A percentile compares a stretch with the other conserved stretches of the same genome.
Evolutionary conservation across 2,113 vertebrate species (phyloP).

Genomic region (Mesembrinibis cayennensis): DNA sequence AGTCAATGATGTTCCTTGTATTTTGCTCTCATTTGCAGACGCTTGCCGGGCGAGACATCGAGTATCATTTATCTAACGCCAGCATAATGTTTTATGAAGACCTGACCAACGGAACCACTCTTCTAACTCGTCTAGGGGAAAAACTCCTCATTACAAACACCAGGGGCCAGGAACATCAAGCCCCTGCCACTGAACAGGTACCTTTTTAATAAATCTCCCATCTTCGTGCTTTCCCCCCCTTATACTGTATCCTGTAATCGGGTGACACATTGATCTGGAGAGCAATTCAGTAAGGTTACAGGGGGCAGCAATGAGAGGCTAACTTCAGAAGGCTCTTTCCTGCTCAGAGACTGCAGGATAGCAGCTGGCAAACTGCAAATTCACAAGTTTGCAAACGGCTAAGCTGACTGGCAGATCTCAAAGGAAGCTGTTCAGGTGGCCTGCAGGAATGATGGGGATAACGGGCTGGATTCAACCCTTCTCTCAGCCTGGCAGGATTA

Average conservation of each 20-base stretch:
- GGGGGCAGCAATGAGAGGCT: background rate
- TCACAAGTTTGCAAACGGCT: background rate
- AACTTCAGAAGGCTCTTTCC: background rate
- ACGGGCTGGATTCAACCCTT: background rate
- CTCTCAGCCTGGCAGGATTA: background rate
- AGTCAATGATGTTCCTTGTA: background rate
- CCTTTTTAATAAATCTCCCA: background rate
- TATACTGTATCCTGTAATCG: fast-evolving
- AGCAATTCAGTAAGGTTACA: background rate
- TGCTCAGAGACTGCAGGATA: background rate
- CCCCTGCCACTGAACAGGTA: background rate
- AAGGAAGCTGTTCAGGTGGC: background rate
- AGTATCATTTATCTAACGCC: constrained; percentile 84
- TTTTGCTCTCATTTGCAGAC: constrained; percentile 74
- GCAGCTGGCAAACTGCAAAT: background rate
- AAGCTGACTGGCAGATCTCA: background rate
- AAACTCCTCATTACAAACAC: constrained; percentile 77
- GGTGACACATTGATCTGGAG: background rate
- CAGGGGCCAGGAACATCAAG: constrained; percentile 19
- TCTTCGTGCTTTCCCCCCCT: background rate
- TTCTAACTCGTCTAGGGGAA: constrained; percentile 80
- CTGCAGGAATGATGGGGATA: background rate
- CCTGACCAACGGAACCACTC: constrained; percentile 81
- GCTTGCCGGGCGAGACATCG: constrained; percentile 84
- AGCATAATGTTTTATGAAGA: constrained; percentile 75